phyloP scores from a whole-genome alignment of 2,797 vertebrate genomes.

The Pipistrellus pygmaeus region DNA sequence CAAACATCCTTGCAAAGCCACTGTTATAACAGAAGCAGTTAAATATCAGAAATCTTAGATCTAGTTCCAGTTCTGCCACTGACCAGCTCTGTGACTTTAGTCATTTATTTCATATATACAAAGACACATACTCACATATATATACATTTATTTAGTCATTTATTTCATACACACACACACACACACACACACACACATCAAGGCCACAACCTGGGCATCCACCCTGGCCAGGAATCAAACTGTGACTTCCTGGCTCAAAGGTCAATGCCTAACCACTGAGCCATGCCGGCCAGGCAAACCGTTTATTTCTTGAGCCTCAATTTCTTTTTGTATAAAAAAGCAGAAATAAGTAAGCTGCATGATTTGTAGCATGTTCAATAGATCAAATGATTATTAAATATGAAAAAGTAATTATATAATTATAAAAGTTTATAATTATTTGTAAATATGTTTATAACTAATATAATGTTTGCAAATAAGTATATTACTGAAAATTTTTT shows the following conservation, averaged over 20 bases:
- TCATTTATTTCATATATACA: too few relatives aligned
- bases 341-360: neutral
- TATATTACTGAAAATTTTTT: slow-evolving; percentile 27
- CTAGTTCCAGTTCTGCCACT: neutral
- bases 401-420: slow-evolving; percentile 48
- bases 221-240: too few relatives aligned
- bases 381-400: slow-evolving; percentile 14
- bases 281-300: neutral
- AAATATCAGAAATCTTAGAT: neutral
- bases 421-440: slow-evolving; percentile 4
- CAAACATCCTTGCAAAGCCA: neutral
- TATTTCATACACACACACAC: too few relatives aligned
- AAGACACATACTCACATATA: too few relatives aligned
- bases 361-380: neutral
- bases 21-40: neutral
- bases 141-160: too few relatives aligned
- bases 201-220: too few relatives aligned
- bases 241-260: too few relatives aligned
- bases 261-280: too few relatives aligned
- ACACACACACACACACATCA: too few relatives aligned
- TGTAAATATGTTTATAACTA: neutral
- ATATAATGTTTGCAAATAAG: slow-evolving; percentile 39
- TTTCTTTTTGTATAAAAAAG: slow-evolving; percentile 14
- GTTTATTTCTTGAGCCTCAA: slow-evolving; percentile 33
- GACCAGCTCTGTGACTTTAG: neutral